Conservation (phyloP, 2,888 invertebrate species). For the Melolontha melolontha region DNA sequence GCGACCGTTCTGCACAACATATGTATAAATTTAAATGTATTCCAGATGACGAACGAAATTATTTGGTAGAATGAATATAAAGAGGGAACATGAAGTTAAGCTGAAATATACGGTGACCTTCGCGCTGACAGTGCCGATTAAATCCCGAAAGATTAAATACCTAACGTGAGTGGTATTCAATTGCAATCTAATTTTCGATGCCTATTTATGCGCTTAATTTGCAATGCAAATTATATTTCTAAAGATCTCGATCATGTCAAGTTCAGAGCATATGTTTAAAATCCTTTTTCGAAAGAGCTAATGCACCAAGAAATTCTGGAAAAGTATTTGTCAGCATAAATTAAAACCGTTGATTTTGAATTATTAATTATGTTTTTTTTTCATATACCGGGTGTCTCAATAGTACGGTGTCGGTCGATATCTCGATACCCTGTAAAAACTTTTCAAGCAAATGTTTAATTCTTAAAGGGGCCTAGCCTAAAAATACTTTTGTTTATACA, state of each 20-base stretch:
- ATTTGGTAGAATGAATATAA: slow-evolving; percentile 4
- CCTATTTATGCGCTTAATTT: slow-evolving; percentile 24
- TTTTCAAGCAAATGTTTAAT: too few relatives aligned
- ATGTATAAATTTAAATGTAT: slow-evolving; percentile 20
- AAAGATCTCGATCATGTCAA: slow-evolving; percentile 3
- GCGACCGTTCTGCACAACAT: not conserved
- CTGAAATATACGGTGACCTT: slow-evolving; percentile 26
- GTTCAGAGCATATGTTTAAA: not conserved
- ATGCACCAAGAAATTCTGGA: not conserved
- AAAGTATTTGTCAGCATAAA: not conserved
- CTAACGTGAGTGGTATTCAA: slow-evolving; percentile 33
- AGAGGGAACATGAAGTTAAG: slow-evolving; percentile 1
- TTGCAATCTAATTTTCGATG: slow-evolving; percentile 33
- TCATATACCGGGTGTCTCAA: too few relatives aligned
- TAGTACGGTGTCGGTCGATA: too few relatives aligned
- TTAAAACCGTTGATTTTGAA: too few relatives aligned
- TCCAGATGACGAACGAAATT: slow-evolving; percentile 4
- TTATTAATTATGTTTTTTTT: too few relatives aligned
- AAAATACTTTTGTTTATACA: too few relatives aligned
- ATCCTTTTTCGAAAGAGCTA: slow-evolving; percentile 8
- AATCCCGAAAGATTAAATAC: slow-evolving; percentile 29
- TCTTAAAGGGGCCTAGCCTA: too few relatives aligned
- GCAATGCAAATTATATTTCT: slow-evolving; percentile 22
- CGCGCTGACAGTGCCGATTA: slow-evolving; percentile 7
- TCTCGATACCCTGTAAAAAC: too few relatives aligned